Conservation (phyloP, 2,797 vertebrate genomes). For the Pseudochromis fuscus region DNA sequence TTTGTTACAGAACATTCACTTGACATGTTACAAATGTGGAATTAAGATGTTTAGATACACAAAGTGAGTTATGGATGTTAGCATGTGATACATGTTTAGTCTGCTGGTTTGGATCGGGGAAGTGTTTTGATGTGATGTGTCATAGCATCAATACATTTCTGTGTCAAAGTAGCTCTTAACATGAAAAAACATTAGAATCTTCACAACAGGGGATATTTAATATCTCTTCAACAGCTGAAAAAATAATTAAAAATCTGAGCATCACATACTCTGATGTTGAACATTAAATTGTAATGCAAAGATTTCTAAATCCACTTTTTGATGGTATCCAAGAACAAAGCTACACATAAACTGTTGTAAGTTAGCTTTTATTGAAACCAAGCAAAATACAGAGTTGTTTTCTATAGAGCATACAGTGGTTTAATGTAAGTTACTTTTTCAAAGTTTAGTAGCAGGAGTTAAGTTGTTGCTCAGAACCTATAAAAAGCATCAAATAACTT, state of each 20-base stretch:
- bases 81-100: too few species aligned
- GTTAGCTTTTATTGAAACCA: neutral
- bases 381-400: conserved; percentile 7
- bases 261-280: neutral
- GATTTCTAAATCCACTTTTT: neutral
- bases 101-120: too few species aligned
- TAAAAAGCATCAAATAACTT: conserved; percentile 3
- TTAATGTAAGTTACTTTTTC: conserved; percentile 11
- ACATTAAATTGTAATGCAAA: neutral
- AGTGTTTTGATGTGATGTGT: neutral
- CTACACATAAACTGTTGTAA: neutral
- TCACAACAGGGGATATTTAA: too few species aligned
- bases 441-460: conserved; percentile 16
- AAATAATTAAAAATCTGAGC: neutral
- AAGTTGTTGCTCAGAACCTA: neutral
- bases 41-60: neutral
- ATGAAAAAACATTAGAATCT: too few species aligned
- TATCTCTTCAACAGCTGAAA: too few species aligned
- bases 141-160: too few species aligned
- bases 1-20: neutral
- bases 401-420: neutral
- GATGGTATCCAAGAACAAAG: neutral
- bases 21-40: neutral
- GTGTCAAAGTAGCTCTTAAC: neutral
- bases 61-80: neutral